Base-by-base conservation (phyloP, 2,113 vertebrate species). In the Galemys pyrenaicus region DNA sequence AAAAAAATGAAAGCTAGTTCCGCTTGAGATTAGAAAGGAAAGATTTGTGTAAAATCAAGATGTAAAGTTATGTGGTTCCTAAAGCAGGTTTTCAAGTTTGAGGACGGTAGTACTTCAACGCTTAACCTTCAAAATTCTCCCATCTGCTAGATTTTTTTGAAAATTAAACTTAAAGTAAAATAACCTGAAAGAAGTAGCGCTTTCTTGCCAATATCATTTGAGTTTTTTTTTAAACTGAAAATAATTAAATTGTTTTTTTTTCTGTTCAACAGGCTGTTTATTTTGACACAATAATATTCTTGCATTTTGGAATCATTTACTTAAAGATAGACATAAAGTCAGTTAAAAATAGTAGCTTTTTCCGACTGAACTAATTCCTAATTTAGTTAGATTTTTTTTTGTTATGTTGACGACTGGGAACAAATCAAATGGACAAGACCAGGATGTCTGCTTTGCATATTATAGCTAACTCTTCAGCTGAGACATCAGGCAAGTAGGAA, bases 201-300 rank as follows among this genome's bases (percentile, higher is more conserved):
- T 87, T 94, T 79, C 56, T 95, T 95, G 75, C 78, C 75, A 91
- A 88, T 39, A 96, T 90, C 51, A 92, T 91, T 96, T 95, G 73
- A 77, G 30, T 32, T 37, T 39, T 83, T 51, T 87, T 58, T 89
- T 41, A 56, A 49, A 39, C 75, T 88, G 37, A 74, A 94, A 96
- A 96, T 97, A 97, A 95, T 96, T 95, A 79, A 49, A 95, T 87
- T 82, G 65, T 89, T 32, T 65, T 96, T 96, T 97, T 26, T 89
- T 96, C 78, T 94, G 2, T 94, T 96, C 67, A n/a, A 84, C 26
- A 78, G 32, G 64, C 62, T 96, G 82, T 56, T 96, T 96, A 96
- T 94, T 97, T 96, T 96, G 87, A 94, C 71, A 94, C 70, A 94
- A 82, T 28, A 74, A 54, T 83, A 74, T 94, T 89, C 44, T 77